Conservation (phyloP, 1,140 invertebrate species). For the Heliconius himera region DNA sequence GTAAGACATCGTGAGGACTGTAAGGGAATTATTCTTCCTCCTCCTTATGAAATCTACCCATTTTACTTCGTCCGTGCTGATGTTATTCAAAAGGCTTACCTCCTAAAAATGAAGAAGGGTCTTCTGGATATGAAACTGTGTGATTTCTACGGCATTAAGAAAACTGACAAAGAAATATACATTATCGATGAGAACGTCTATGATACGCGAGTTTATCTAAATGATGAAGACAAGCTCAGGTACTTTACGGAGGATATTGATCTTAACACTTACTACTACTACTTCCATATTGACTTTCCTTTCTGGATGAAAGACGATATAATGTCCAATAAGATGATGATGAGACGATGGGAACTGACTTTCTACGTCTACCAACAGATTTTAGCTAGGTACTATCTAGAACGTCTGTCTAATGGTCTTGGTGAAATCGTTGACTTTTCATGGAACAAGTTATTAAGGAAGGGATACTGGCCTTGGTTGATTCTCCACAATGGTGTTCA, state of each 20-base stretch:
- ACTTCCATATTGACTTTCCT: slow-evolving; percentile 86
- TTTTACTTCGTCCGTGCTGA: slow-evolving; percentile 84
- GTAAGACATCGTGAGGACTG: slow-evolving; percentile 71
- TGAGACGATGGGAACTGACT: slow-evolving; percentile 83
- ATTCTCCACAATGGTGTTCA: slow-evolving; percentile 84
- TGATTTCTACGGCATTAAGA: slow-evolving; percentile 72
- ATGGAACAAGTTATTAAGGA: slow-evolving; percentile 79
- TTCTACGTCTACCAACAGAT: slow-evolving; percentile 84
- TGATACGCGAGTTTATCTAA: slow-evolving; percentile 69
- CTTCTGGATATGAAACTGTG: slow-evolving; percentile 66
- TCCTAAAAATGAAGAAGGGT: slow-evolving; percentile 81
- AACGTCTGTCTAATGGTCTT: slow-evolving; percentile 84
- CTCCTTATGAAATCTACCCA: slow-evolving; percentile 86
- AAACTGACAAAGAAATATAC: slow-evolving; percentile 67
- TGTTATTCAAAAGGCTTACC: slow-evolving; percentile 83
- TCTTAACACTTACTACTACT: slow-evolving; percentile 86
- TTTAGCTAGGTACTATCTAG: slow-evolving; percentile 85
- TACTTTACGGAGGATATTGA: slow-evolving; percentile 88
- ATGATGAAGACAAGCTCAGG: slow-evolving; percentile 76
- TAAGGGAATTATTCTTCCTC: slow-evolving; percentile 83
- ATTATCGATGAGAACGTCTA: slow-evolving; percentile 75
- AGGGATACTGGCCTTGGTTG: slow-evolving; percentile 84
- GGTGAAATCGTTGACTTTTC: slow-evolving; percentile 81
- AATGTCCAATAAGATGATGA: slow-evolving; percentile 70
- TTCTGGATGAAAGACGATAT: slow-evolving; percentile 84